Evolutionary conservation across 2,888 invertebrate genomes (phyloP).

Genomic region (Epinotia demarniana): DNA sequence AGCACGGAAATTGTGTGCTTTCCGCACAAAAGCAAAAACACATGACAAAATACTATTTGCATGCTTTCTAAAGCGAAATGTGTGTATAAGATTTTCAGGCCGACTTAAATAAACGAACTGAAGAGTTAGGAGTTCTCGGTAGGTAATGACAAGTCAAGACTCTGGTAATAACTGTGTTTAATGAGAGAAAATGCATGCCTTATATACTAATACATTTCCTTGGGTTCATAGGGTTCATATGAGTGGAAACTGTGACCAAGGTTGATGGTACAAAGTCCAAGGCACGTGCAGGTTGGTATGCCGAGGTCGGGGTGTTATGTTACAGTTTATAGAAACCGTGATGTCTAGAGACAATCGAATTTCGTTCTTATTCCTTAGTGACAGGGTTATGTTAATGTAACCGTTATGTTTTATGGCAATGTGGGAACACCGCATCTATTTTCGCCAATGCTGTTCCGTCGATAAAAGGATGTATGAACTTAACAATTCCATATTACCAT

Average conservation of each 20-base stretch:
- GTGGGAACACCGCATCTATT: conserved; percentile 60
- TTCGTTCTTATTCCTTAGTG: conserved; percentile 4
- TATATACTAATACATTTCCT: too few relatives aligned
- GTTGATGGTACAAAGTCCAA: too few relatives aligned
- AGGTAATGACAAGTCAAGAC: too few relatives aligned
- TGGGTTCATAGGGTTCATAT: too few relatives aligned
- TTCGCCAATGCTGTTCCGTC: conserved; percentile 48
- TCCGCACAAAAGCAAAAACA: conserved; percentile 39
- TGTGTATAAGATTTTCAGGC: conserved; percentile 42
- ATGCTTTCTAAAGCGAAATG: conserved; percentile 42
- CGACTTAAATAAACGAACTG: conserved; percentile 34
- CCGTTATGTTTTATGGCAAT: conserved; percentile 57
- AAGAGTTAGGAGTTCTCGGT: too few relatives aligned
- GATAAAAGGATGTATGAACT: conserved; percentile 13
- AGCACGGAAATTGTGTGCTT: conserved; percentile 36
- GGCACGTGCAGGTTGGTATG: too few relatives aligned
- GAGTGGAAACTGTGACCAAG: too few relatives aligned
- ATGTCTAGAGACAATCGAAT: conserved; percentile 3
- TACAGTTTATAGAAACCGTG: conserved; percentile 15
- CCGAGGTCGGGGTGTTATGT: too few relatives aligned
- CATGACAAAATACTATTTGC: conserved; percentile 30
- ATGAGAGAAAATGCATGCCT: too few relatives aligned
- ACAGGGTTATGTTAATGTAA: conserved; percentile 16
- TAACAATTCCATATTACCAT: background rate
- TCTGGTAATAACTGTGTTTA: too few relatives aligned